Evolutionary conservation across 1,140 invertebrate species (phyloP), one percentile per base, ranked within the genome.

Genomic region (Diuraphis noxia): DNA sequence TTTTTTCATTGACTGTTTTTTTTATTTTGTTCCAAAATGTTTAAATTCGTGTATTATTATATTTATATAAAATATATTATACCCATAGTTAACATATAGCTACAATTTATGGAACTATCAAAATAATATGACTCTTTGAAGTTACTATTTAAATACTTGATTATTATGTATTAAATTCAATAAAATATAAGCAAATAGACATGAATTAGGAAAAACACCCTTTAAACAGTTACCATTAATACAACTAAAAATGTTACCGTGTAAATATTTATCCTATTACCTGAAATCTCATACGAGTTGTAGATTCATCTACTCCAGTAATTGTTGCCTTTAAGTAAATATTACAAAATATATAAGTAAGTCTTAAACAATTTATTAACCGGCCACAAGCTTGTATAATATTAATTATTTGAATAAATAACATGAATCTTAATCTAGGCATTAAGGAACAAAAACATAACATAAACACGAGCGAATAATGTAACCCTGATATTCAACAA

Each of bases 401-500:
- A 25, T 52, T 52, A 87, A 49, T 86, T 49, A 49, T 49, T 49
- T 30, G n/a, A 86, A 49, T 86, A 56, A 17, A 87, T 87, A 87
- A 88, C 86, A 88, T 63, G 30, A 38, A 49, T 13, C 84, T 87
- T 30, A 88, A 63, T 25, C 25, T 88, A 63, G 52, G 38, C 86
- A n/a, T 63, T 40, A 88, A 63, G 52, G 49, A 88, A 88, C 49
- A 3, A 63, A 88, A 88, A 88, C 56, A 88, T 40, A 88, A 87
- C 34, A 49, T 38, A 38, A 87, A 88, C 86, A 63, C 52, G 13
- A 21, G 86, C 49, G 8, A 88, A 88, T 63, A 88, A 88, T 38
- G 34, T 72, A 63, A 88, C 88, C 88, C 88, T 90, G 88, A 90
- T 90, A 77, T 91, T 43, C 81, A 40, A 90, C 88, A 90, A 91